phyloP scores from a whole-genome alignment of 2,797 vertebrate genomes.

The Choloepus didactylus region DNA sequence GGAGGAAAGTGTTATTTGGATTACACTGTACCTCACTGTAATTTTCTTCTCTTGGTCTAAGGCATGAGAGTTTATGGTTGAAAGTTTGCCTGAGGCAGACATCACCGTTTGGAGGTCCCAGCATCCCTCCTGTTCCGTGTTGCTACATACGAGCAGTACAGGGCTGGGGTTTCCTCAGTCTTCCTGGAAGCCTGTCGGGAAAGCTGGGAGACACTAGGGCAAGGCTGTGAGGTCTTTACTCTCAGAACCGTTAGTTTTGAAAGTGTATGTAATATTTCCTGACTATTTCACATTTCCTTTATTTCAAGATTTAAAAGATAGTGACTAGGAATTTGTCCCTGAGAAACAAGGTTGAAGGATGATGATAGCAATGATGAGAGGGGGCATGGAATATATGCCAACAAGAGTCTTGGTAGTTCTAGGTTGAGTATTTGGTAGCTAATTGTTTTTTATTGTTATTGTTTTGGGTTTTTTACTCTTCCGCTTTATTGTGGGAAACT shows the following conservation, averaged over 20 bases:
- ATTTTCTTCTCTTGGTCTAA: neutral
- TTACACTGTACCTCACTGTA: neutral
- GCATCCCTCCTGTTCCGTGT: neutral
- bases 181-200: conserved; percentile 72
- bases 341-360: conserved; percentile 50
- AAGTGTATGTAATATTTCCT: conserved; percentile 81
- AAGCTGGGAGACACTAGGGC: conserved; percentile 52
- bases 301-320: conserved; percentile 75
- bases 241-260: conserved; percentile 80
- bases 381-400: neutral
- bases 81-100: neutral
- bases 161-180: conserved; percentile 61
- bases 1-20: neutral
- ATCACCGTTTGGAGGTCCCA: neutral
- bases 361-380: neutral
- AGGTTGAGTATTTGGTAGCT: neutral
- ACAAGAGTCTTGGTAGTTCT: conserved; percentile 14
- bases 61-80: neutral
- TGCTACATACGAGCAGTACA: conserved; percentile 19
- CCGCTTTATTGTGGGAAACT: conserved; percentile 17
- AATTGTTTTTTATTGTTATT: neutral
- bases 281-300: conserved; percentile 73
- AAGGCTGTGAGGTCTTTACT: conserved; percentile 55
- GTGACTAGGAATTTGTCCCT: conserved; percentile 58
- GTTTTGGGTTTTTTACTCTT: neutral